phyloP scores from a whole-genome alignment of 1,140 invertebrate species.

The Phenacoccus solenopsis region DNA sequence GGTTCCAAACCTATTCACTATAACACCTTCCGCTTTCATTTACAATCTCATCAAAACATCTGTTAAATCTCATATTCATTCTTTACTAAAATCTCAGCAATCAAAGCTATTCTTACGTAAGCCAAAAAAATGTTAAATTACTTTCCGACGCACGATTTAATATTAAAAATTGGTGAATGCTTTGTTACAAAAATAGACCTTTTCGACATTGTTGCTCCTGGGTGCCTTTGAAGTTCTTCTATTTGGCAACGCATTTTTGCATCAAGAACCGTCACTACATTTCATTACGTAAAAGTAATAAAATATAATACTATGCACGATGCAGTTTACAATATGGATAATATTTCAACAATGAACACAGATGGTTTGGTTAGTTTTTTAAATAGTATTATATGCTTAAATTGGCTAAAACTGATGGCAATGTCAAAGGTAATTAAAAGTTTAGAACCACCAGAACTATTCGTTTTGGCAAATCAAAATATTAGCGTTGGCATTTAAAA shows the following conservation, averaged over 20 bases:
- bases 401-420: too few relatives aligned
- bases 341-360: too few relatives aligned
- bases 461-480: too few relatives aligned
- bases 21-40: conserved; percentile 6
- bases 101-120: conserved; percentile 3
- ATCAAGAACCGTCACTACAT: too few relatives aligned
- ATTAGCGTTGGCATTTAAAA: too few relatives aligned
- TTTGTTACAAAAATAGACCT: background rate
- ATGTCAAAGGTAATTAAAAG: too few relatives aligned
- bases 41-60: conserved; percentile 16
- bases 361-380: too few relatives aligned
- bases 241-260: background rate
- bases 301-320: too few relatives aligned
- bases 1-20: conserved; percentile 3
- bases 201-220: background rate
- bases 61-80: conserved; percentile 17
- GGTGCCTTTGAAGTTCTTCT: background rate
- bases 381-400: too few relatives aligned
- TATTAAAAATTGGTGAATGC: conserved; percentile 10
- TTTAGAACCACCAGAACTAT: too few relatives aligned
- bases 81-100: background rate
- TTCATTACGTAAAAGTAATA: too few relatives aligned
- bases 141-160: background rate
- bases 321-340: too few relatives aligned
- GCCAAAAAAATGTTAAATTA: conserved; percentile 6